Evolutionary conservation across 2,888 invertebrate species (phyloP), one percentile per base, ranked within the genome.

Genomic region (Ctena decussata): DNA sequence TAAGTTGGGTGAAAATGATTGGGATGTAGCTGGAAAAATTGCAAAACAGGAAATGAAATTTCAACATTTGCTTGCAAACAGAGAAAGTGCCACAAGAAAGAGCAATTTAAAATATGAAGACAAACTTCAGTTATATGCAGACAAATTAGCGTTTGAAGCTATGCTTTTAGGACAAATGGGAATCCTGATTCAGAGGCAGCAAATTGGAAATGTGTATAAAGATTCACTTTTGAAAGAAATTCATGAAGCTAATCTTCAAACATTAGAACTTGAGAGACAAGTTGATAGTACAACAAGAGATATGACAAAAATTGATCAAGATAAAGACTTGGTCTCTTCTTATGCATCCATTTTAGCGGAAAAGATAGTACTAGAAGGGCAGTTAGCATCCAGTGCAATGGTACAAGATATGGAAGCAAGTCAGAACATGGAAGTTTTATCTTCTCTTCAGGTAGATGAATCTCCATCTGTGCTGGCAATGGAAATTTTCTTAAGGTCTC

Each of bases 341-440:
- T 96, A 98, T 93, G 97, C 98, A 65, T 97, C 97, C 94, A 97
- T 98, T 87, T 96, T 98, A 93, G 97, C 98, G 35, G 97, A 97
- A 93, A 97, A 95, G 83, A 93, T 96, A 60, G 92, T 95, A 41
- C 92, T 96, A 60, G 95, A 96, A 85, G 94, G 94, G 32, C 94
- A 95, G 71, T 80, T 87, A 37, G 91, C 91, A 41, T 87, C 92
- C 3, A 82, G 90, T 80, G 89, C 90, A 35, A 90, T 91, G 86
- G 87, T 89, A 69, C 90, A 83, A 70, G 85, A 87, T 72, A 69
- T 89, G 71, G 90, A 91, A 74, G 84, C 80, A 21, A 89, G 87
- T 46, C 89, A 89, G 80, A 91, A 92, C 53, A 81, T 90, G 30
- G 87, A 91, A 60, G 84, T 92, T 32, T 82, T 91, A 30, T 89